Percentiles rank a stretch among this genome's conserved stretches.
Evolutionary conservation across 2,797 vertebrate genomes (phyloP).

Genomic region (Adelosebastes latens): DNA sequence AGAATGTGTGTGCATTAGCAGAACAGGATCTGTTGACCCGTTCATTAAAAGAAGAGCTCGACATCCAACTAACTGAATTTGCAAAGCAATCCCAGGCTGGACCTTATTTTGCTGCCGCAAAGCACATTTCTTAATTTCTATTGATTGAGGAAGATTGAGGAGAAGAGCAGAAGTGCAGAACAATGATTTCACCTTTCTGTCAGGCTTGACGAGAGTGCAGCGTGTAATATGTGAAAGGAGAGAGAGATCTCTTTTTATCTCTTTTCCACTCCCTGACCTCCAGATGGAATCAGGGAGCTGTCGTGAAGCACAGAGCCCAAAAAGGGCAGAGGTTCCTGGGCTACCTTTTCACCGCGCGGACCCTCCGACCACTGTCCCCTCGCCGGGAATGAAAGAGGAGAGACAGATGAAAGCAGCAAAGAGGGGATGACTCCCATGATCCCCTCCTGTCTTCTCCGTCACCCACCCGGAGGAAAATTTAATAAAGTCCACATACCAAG

Average conservation of each 20-base stretch:
- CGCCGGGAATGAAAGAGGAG: slow-evolving; percentile 70
- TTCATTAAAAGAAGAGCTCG: slow-evolving; percentile 43
- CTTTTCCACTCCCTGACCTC: slow-evolving; percentile 61
- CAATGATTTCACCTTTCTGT: slow-evolving; percentile 35
- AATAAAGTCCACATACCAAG: slow-evolving; percentile 84
- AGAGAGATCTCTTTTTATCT: slow-evolving; percentile 47
- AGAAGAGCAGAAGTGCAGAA: slow-evolving; percentile 37
- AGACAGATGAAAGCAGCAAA: slow-evolving; percentile 75
- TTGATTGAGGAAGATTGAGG: slow-evolving; percentile 57
- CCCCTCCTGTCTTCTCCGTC: slow-evolving; percentile 74
- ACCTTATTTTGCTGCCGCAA: slow-evolving; percentile 46
- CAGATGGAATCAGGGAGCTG: slow-evolving; percentile 68
- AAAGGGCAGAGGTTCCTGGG: slow-evolving; percentile 65
- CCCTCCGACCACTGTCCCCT: slow-evolving; percentile 61
- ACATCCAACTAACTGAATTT: slow-evolving; percentile 37
- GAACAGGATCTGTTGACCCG: slow-evolving; percentile 30
- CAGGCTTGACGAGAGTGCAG: slow-evolving; percentile 2
- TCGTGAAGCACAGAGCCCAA: slow-evolving; percentile 45
- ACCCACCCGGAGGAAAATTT: slow-evolving; percentile 81
- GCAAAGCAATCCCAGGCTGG: slow-evolving; percentile 34
- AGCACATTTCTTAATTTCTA: slow-evolving; percentile 66
- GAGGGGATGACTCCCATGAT: slow-evolving; percentile 72
- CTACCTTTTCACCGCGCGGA: slow-evolving; percentile 69
- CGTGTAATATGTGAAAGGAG: slow-evolving; percentile 33
- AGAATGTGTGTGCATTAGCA: slow-evolving; percentile 14